These are phyloP conservation scores for Anabacerthia variegaticeps DNA, from an alignment of 2,797 vertebrate genomes.

Conservation along the genomic window DNA sequence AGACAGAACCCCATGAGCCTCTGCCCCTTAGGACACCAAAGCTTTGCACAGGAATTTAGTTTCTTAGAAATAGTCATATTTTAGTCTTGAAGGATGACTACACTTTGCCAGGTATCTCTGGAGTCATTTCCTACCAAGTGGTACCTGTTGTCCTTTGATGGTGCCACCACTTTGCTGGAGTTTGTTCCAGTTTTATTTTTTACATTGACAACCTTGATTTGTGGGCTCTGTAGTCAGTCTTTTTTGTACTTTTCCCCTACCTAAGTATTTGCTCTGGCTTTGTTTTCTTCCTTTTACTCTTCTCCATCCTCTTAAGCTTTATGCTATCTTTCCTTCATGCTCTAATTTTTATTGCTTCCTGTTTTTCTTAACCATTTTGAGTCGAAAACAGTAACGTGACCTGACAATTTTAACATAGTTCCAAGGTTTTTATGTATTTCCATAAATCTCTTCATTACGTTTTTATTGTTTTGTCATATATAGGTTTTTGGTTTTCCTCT, in stretches of 20 bases:
- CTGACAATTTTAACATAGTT: slow-evolving; percentile 60
- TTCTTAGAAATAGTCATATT: neutral
- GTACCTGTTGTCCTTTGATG: neutral
- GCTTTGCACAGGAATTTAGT: neutral
- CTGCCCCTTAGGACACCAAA: too few species aligned
- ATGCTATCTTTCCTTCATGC: neutral
- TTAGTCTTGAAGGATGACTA: neutral
- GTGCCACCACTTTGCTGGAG: neutral
- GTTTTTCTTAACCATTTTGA: slow-evolving; percentile 42
- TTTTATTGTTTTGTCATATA: slow-evolving; percentile 55
- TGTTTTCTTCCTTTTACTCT: neutral
- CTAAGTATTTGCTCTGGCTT: slow-evolving; percentile 41
- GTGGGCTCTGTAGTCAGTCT: slow-evolving; percentile 39
- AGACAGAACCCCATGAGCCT: neutral
- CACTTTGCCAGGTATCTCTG: neutral
- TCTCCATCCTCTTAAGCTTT: neutral
- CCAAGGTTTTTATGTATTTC: slow-evolving; percentile 63
- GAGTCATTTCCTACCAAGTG: neutral
- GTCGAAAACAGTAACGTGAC: slow-evolving; percentile 65
- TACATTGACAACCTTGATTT: slow-evolving; percentile 25
- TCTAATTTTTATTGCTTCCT: slow-evolving; percentile 62
- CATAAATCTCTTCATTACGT: slow-evolving; percentile 72
- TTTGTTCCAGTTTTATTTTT: slow-evolving; percentile 19
- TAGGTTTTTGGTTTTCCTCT: slow-evolving; percentile 34
- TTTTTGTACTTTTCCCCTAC: neutral